A percentile compares a stretch with the other conserved stretches of the same genome.
Conservation (phyloP, 2,888 invertebrate genomes). For the Troilus luridus region DNA sequence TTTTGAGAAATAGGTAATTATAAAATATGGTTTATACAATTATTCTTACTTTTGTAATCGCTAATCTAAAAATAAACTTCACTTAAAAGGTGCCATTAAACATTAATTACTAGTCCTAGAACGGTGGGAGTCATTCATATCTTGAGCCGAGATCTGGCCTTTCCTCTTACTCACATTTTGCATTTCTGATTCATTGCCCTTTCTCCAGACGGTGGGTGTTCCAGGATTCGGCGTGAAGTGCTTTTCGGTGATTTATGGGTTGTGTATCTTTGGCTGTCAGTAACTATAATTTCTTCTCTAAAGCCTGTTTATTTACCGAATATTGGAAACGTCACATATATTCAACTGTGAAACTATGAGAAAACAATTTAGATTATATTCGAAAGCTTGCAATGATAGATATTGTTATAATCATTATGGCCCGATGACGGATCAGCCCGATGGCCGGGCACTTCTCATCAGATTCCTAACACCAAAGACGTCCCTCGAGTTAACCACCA, state of each 20-base stretch:
- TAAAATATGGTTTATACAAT: too few relatives aligned
- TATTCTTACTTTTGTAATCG: too few relatives aligned
- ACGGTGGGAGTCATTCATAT: not conserved
- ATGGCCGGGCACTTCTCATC: too few relatives aligned
- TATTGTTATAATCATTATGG: too few relatives aligned
- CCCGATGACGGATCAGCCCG: too few relatives aligned
- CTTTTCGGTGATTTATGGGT: slow-evolving; percentile 12
- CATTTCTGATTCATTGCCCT: slow-evolving; percentile 39
- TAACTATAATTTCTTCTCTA: not conserved
- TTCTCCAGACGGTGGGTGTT: slow-evolving; percentile 16
- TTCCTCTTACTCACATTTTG: slow-evolving; percentile 39
- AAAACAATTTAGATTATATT: too few relatives aligned
- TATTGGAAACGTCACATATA: too few relatives aligned
- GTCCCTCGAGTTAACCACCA: too few relatives aligned
- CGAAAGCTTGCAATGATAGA: too few relatives aligned
- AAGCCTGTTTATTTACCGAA: not conserved
- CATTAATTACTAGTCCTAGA: not conserved
- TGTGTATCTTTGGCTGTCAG: not conserved
- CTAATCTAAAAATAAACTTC: not conserved
- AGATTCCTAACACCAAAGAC: too few relatives aligned
- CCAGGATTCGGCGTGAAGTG: not conserved
- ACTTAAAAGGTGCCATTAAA: not conserved
- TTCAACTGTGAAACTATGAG: too few relatives aligned
- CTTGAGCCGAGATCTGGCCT: not conserved
- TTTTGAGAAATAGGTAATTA: not conserved